Percentiles rank a stretch among this genome's conserved stretches.
Conservation (phyloP, 1,140 invertebrate species). For the Dreissena rostriformis region DNA sequence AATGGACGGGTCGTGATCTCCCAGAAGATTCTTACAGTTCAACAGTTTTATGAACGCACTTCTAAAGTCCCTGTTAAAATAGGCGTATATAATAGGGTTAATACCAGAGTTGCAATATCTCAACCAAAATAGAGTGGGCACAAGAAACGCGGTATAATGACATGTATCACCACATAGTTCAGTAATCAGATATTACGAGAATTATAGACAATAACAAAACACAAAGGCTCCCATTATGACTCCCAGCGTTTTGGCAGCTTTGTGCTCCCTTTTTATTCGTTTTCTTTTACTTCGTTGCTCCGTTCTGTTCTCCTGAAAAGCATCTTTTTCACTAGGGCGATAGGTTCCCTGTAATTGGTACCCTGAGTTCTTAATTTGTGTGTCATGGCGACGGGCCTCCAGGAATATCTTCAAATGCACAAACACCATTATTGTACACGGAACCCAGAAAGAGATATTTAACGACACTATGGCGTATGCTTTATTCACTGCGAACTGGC, state of each 20-base stretch:
- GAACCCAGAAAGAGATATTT: too few relatives aligned
- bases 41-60: constrained; percentile 95
- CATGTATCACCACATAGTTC: constrained; percentile 87
- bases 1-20: constrained; percentile 44
- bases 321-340: too few relatives aligned
- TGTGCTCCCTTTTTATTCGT: too few relatives aligned
- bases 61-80: constrained; percentile 99
- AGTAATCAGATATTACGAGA: constrained; percentile 88
- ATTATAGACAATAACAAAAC: constrained; percentile 98
- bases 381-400: constrained; percentile 85
- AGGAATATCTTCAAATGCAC: too few relatives aligned
- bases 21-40: constrained; percentile 61
- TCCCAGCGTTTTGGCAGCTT: too few relatives aligned
- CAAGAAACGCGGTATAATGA: constrained; percentile 90
- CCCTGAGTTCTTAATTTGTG: too few relatives aligned
- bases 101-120: constrained; percentile 99
- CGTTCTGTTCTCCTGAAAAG: too few relatives aligned
- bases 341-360: not conserved
- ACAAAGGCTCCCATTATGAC: constrained; percentile 96
- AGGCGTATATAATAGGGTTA: constrained; percentile 98
- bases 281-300: too few relatives aligned
- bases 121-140: constrained; percentile 98
- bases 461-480: too few relatives aligned
- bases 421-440: too few relatives aligned
- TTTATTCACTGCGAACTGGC: too few relatives aligned